Conservation (phyloP, 2,888 invertebrate species). For the Elmis aenea region DNA sequence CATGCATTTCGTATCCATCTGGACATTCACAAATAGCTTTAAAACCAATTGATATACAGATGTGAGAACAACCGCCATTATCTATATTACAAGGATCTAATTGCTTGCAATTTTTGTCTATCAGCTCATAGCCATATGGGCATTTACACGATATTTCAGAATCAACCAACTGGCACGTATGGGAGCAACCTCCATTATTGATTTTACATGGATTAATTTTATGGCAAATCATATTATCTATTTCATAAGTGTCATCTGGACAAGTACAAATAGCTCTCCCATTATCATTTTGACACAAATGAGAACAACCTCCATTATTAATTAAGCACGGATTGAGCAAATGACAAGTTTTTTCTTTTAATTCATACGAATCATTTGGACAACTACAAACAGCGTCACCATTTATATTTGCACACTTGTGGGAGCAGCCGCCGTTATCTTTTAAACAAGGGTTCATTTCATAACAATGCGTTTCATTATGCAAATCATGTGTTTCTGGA, state of each 20-base stretch:
- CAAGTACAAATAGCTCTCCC: conserved; percentile 46
- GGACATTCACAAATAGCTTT: conserved; percentile 53
- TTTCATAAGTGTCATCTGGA: conserved; percentile 39
- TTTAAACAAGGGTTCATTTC: conserved; percentile 49
- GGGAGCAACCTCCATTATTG: conserved; percentile 52
- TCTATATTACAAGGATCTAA: conserved; percentile 50
- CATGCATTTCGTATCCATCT: conserved; percentile 45
- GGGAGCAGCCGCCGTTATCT: conserved; percentile 59
- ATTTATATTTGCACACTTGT: conserved; percentile 40
- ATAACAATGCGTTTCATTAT: conserved; percentile 30
- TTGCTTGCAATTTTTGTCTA: conserved; percentile 30
- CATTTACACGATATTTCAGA: conserved; percentile 24
- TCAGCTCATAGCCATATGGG: conserved; percentile 36
- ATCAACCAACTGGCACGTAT: conserved; percentile 37
- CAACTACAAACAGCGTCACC: conserved; percentile 30
- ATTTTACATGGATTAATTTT: conserved; percentile 45
- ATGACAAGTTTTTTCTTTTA: conserved; percentile 18
- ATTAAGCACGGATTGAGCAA: conserved; percentile 30
- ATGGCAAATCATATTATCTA: conserved; percentile 36
- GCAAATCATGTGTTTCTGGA: conserved; percentile 26
- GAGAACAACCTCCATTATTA: conserved; percentile 55
- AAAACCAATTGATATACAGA: conserved; percentile 44
- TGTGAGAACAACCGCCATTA: conserved; percentile 58
- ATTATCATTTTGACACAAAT: conserved; percentile 41
- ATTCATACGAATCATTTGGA: conserved; percentile 24